Conservation (phyloP, 2,797 vertebrate genomes). For the Mormyrops boulengeri region DNA sequence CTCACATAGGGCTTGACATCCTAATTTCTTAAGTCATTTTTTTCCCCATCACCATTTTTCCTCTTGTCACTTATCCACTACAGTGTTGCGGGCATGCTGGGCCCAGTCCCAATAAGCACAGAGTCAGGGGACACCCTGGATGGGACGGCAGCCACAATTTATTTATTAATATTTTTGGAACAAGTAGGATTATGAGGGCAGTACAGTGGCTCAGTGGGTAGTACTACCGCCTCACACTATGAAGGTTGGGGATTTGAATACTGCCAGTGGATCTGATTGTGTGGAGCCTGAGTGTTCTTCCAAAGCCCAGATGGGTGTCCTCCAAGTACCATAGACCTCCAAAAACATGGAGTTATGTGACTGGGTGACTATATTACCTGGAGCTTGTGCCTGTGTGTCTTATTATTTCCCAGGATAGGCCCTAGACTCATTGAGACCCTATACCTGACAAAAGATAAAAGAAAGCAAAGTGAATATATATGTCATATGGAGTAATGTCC, state of each 20-base stretch:
- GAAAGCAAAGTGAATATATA: background rate
- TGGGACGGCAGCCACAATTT: background rate
- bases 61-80: background rate
- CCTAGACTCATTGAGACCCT: background rate
- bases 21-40: background rate
- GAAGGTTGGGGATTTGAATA: background rate
- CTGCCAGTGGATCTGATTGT: background rate
- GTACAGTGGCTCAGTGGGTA: background rate
- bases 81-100: background rate
- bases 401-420: background rate
- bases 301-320: background rate
- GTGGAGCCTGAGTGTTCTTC: background rate
- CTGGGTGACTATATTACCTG: background rate
- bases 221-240: background rate
- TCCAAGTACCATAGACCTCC: background rate
- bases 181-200: background rate
- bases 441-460: background rate
- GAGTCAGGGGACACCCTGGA: background rate
- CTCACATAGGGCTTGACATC: background rate
- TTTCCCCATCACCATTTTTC: background rate
- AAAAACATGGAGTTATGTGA: background rate
- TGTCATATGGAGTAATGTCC: background rate
- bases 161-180: slow-evolving; percentile 2
- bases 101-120: background rate
- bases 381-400: background rate